Evolutionary conservation across 2,797 vertebrate genomes (phyloP), one percentile per base, ranked within the genome.

Genomic region (Scomberomorus guttatus): DNA sequence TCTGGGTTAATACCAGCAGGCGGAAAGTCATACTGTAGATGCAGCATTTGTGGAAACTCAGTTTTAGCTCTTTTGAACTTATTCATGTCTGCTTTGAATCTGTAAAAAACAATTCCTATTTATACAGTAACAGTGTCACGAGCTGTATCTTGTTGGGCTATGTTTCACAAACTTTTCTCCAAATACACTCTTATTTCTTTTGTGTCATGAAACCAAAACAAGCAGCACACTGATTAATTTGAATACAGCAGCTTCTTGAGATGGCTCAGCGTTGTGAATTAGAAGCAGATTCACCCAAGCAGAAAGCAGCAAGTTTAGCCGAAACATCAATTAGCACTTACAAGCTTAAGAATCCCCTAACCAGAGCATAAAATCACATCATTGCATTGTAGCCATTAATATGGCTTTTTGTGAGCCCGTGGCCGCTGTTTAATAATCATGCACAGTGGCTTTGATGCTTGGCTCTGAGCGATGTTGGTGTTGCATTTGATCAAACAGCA

Each of bases 331-430:
- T 83, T 79, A 76, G 39, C 51, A 68, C 27, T 42, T 59, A 59
- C 32, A 60, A 66, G 25, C 37, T 51, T 37, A 48, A 25, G 65
- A 17, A 24, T 75, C 29, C 48, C 54, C 42, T 11, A 73, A 78
- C 52, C 62, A 79, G 69, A 77, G 77, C 64, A 75, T 81, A 48
- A 81, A 85, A 82, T 89, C 59, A 74, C 81, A 80, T 85, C 61
- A 51, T 24, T 61, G 55, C 42, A 54, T 81, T 87, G 61, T 10
- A 55, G 32, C 54, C 52, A 70, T 84, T 81, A 71, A 84, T 81
- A 27, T 70, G 44, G n/a, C 54, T 73, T 63, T 73, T 25, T 79
- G 76, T 78, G 50, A 77, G 62, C 62, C 80, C 22, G 9, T 62
- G 71, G 68, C 72, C 72, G 46, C 67, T 67, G 68, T 80, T 84